A percentile compares a stretch with the other conserved stretches of the same genome.
Conservation (phyloP, 2,888 invertebrate genomes). For the Acanthosepion lycidas region DNA sequence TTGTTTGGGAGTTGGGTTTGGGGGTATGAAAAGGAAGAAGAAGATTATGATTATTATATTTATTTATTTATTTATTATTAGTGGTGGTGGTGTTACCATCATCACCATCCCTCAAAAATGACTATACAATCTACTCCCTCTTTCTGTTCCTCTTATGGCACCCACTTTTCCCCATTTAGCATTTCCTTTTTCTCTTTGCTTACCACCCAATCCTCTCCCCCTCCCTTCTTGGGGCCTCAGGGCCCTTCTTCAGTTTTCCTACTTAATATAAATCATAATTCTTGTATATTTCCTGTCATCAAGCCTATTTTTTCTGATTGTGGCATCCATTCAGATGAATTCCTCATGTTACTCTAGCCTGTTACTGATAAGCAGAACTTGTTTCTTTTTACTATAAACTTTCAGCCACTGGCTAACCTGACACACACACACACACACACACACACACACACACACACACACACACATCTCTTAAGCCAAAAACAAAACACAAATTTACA, state of each 20-base stretch:
- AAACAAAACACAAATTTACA: no score
- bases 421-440: no score
- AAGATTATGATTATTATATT: background rate
- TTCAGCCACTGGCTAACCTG: background rate
- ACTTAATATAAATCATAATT: constrained; percentile 33
- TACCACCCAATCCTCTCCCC: background rate
- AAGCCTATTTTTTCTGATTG: constrained; percentile 23
- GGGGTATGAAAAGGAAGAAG: background rate
- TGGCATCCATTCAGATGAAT: constrained; percentile 33
- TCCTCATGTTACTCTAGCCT: background rate
- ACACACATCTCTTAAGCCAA: no score
- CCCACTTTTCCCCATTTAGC: background rate
- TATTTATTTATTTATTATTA: background rate
- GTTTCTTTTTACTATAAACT: background rate
- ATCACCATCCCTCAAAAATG: no score
- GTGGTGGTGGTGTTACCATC: background rate
- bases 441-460: no score
- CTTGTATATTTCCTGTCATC: constrained; percentile 33
- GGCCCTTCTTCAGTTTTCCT: constrained; percentile 33
- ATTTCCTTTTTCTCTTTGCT: background rate
- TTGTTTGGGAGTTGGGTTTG: background rate
- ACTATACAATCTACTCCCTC: background rate
- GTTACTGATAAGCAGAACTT: constrained; percentile 33
- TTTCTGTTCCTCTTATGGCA: background rate
- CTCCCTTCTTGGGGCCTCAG: background rate